These are phyloP conservation scores for Mustelus asterias DNA, from an alignment of 2,113 vertebrate species.

Conservation along the genomic window DNA sequence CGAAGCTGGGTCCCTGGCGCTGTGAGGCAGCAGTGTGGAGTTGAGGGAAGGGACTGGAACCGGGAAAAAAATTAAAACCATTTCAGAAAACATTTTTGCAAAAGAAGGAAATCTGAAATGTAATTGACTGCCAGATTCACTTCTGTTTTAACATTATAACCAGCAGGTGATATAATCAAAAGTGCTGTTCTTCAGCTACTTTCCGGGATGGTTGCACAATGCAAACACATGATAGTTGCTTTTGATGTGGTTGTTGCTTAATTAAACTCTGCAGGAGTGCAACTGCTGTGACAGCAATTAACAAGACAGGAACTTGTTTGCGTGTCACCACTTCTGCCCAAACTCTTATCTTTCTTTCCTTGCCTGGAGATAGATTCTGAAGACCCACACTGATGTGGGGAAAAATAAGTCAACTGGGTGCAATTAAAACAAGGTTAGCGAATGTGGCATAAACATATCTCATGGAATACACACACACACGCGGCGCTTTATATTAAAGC, in stretches of 20 bases:
- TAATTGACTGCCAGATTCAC: background rate
- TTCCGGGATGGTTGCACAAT: background rate
- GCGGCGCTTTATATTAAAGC: too few relatives aligned
- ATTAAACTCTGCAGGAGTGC: conserved; percentile 10
- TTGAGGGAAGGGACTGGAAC: background rate
- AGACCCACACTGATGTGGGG: background rate
- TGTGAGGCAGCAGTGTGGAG: background rate
- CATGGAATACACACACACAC: too few relatives aligned
- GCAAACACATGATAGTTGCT: background rate
- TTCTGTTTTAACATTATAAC: background rate
- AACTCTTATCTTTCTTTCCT: background rate
- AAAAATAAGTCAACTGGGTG: background rate
- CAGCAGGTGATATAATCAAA: background rate
- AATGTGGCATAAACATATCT: background rate
- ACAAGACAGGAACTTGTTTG: background rate
- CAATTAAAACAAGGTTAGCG: background rate
- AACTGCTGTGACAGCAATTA: background rate
- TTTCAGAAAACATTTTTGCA: background rate
- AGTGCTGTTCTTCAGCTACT: background rate
- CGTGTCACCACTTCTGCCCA: background rate
- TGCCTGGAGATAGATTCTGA: background rate
- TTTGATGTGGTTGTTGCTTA: background rate
- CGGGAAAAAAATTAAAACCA: background rate
- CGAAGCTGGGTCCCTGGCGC: too few relatives aligned
- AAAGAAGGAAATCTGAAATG: background rate